Evolutionary conservation across 2,113 vertebrate genomes (phyloP).

Genomic region (Ophiodon elongatus): DNA sequence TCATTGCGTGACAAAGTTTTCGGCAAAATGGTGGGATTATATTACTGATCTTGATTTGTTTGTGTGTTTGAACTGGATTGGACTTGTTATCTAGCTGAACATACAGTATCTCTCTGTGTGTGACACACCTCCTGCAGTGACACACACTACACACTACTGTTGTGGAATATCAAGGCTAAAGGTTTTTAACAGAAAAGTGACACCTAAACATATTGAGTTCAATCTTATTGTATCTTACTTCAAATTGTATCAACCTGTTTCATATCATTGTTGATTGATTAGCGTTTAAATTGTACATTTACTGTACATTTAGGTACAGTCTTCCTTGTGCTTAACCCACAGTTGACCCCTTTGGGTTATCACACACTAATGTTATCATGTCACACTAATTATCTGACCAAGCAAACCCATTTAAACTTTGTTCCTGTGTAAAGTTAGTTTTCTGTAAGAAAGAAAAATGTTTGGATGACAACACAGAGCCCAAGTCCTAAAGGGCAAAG

Average conservation of each 20-base stretch:
- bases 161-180: constrained; percentile 5
- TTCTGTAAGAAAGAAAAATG: constrained; percentile 12
- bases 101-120: not conserved
- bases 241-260: not conserved
- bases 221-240: not conserved
- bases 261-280: not conserved
- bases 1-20: not conserved
- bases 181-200: constrained; percentile 1
- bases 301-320: not conserved
- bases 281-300: not conserved
- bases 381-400: constrained; percentile 32
- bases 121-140: constrained; percentile 24
- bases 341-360: constrained; percentile 27
- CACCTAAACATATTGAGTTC: not conserved
- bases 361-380: constrained; percentile 31
- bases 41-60: constrained; percentile 8
- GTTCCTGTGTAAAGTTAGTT: constrained; percentile 28
- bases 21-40: constrained; percentile 3
- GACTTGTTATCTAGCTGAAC: constrained; percentile 28
- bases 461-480: constrained; percentile 15
- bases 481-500: constrained; percentile 52
- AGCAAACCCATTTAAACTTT: constrained; percentile 59
- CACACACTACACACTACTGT: not conserved
- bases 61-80: constrained; percentile 19
- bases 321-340: not conserved